Evolutionary conservation across 2,113 vertebrate genomes (phyloP).

Genomic region (Rhinichthys klamathensis): DNA sequence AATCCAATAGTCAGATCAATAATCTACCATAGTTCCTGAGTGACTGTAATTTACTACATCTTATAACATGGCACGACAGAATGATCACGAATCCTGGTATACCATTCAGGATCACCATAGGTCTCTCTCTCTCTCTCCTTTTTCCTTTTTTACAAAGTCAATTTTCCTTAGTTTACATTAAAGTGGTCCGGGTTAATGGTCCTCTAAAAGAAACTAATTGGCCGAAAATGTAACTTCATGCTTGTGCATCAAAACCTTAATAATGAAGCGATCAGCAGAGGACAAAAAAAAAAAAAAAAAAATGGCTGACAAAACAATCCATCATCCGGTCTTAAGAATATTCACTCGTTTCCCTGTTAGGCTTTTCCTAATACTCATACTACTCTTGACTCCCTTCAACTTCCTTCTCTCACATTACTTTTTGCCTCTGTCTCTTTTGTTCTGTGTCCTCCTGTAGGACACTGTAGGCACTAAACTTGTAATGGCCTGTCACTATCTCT

Average conservation of each 20-base stretch:
- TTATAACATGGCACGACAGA: neutral
- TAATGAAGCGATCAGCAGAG: conserved; percentile 27
- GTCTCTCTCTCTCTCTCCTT: no score
- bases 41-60: neutral
- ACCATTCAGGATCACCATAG: neutral
- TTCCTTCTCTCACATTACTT: neutral
- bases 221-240: neutral
- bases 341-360: neutral
- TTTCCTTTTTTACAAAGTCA: conserved; percentile 17
- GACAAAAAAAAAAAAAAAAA: conserved; percentile 5
- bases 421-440: conserved; percentile 20
- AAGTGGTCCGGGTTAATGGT: conserved; percentile 18
- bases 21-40: neutral
- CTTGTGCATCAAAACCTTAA: conserved; percentile 25
- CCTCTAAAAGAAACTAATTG: conserved; percentile 20
- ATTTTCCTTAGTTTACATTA: neutral
- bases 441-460: conserved; percentile 38
- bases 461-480: conserved; percentile 56
- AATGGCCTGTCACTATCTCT: conserved; percentile 71
- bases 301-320: conserved; percentile 3
- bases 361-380: neutral
- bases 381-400: neutral
- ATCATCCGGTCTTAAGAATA: conserved; percentile 20
- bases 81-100: neutral
- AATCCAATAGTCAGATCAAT: conserved; percentile 1